Evolutionary conservation across 2,113 vertebrate species (phyloP).

Genomic region (Phrynocephalus versicolor): DNA sequence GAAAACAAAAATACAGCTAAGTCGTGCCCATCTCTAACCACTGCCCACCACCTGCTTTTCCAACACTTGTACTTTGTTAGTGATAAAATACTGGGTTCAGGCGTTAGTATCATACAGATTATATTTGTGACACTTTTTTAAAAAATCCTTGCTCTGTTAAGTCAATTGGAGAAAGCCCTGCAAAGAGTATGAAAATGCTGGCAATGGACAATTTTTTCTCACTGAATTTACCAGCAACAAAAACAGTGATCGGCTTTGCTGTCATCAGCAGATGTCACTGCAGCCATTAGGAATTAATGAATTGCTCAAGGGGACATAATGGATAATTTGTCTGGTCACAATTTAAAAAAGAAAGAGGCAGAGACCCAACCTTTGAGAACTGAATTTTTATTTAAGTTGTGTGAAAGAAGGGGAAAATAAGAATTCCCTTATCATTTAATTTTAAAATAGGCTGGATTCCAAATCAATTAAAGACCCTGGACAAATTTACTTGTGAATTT

Average conservation of each 20-base stretch:
- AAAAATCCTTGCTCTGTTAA: background rate
- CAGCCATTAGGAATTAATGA: slow-evolving; percentile 74
- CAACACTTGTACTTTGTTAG: background rate
- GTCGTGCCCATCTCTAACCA: too few relatives aligned
- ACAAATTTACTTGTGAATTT: slow-evolving; percentile 64
- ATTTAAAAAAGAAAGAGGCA: slow-evolving; percentile 70
- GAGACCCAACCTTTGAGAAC: slow-evolving; percentile 66
- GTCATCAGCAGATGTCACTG: slow-evolving; percentile 78
- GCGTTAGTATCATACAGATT: background rate
- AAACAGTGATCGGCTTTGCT: slow-evolving; percentile 70
- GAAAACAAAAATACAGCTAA: too few relatives aligned
- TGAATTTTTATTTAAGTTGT: slow-evolving; percentile 59
- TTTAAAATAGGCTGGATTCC: slow-evolving; percentile 69
- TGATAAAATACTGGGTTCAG: background rate
- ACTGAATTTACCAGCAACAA: slow-evolving; percentile 68
- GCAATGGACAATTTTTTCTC: slow-evolving; percentile 21
- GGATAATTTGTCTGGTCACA: slow-evolving; percentile 74
- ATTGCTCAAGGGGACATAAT: slow-evolving; percentile 73
- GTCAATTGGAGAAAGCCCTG: background rate
- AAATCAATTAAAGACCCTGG: slow-evolving; percentile 65
- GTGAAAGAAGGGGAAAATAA: slow-evolving; percentile 67
- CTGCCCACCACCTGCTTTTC: background rate
- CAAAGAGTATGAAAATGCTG: background rate
- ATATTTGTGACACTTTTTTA: slow-evolving; percentile 5
- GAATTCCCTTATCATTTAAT: slow-evolving; percentile 64